A percentile compares a stretch with the other conserved stretches of the same genome.
Evolutionary conservation across 2,113 vertebrate genomes (phyloP).

Genomic region (Elaphurus davidianus): DNA sequence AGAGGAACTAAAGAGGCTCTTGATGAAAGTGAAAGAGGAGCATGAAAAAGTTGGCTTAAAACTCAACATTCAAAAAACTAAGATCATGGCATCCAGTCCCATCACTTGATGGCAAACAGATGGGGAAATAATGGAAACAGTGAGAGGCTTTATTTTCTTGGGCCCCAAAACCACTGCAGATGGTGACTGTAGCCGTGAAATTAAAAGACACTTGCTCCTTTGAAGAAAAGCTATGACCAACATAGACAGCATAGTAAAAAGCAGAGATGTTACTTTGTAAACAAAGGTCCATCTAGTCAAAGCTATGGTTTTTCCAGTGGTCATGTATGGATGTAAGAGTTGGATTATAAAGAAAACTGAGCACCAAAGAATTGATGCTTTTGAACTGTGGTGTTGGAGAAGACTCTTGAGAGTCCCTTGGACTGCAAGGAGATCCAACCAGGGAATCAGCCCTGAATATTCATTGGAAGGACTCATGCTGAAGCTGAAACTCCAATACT

Average conservation of each 20-base stretch:
- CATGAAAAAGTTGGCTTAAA: not conserved
- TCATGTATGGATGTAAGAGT: not conserved
- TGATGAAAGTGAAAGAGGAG: not conserved
- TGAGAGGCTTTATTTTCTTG: not conserved
- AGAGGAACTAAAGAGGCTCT: not conserved
- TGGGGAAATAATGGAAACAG: not conserved
- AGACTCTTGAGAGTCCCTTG: not conserved
- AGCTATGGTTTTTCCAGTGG: not conserved
- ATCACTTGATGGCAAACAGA: not conserved
- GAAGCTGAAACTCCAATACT: not conserved
- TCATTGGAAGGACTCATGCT: not conserved
- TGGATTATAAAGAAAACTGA: not conserved
- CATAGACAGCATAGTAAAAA: not conserved
- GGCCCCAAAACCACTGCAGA: not conserved
- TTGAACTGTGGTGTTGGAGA: not conserved
- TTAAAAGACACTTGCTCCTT: not conserved
- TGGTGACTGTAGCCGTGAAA: not conserved
- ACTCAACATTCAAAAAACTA: not conserved
- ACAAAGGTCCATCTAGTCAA: not conserved
- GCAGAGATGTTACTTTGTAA: not conserved
- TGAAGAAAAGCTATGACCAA: not conserved
- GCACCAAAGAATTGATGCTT: not conserved
- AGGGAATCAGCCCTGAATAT: not conserved
- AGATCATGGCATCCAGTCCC: not conserved
- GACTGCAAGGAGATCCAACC: not conserved